Evolutionary conservation across 2,113 vertebrate genomes (phyloP).

Genomic region (Callipepla californica): DNA sequence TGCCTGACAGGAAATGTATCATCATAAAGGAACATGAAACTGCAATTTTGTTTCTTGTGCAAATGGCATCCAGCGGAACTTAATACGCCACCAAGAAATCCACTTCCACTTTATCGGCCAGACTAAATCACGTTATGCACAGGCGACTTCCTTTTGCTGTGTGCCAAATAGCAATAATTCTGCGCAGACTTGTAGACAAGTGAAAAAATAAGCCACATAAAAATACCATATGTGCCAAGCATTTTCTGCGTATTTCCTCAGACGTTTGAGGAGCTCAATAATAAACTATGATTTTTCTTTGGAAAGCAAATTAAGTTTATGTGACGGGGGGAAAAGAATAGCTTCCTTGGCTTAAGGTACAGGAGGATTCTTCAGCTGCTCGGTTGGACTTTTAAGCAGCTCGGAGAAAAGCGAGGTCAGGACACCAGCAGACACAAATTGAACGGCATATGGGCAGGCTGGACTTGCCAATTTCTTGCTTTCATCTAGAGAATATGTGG

Average conservation of each 20-base stretch:
- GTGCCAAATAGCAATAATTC: conserved; percentile 65
- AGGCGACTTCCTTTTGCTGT: conserved; percentile 63
- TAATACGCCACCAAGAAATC: conserved; percentile 65
- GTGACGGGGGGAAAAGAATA: neutral
- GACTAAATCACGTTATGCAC: conserved; percentile 66
- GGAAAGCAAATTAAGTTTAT: conserved; percentile 52
- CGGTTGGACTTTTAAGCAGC: neutral
- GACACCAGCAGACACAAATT: conserved; percentile 50
- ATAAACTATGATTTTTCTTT: neutral
- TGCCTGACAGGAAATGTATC: conserved; percentile 11
- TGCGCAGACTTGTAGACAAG: conserved; percentile 38
- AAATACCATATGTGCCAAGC: conserved; percentile 48
- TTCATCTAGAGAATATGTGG: neutral
- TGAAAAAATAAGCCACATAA: conserved; percentile 57
- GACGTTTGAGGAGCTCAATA: conserved; percentile 4
- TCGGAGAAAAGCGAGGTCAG: conserved; percentile 29
- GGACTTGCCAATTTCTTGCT: conserved; percentile 14
- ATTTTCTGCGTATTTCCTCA: conserved; percentile 52
- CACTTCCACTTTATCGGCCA: conserved; percentile 56
- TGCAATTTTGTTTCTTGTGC: conserved; percentile 51
- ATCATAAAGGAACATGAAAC: conserved; percentile 20
- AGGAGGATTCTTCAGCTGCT: conserved; percentile 21
- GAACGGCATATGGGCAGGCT: conserved; percentile 37
- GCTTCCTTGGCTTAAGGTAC: conserved; percentile 27
- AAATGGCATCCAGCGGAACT: conserved; percentile 45